These are phyloP conservation scores for Lepidocolaptes lacrymiger DNA, from an alignment of 2,797 vertebrate genomes.

Conservation along the genomic window DNA sequence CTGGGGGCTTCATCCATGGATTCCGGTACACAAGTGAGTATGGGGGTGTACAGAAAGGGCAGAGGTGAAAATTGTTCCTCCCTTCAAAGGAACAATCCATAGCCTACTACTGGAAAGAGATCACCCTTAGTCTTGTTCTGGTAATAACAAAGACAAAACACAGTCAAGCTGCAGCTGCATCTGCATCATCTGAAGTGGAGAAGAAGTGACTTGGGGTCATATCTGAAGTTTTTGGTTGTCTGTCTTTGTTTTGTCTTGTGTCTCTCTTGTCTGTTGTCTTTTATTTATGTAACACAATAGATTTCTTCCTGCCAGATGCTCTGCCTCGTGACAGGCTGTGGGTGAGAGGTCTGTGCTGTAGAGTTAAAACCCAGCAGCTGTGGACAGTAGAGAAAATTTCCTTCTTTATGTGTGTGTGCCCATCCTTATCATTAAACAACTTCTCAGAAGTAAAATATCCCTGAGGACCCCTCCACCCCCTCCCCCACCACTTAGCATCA, in stretches of 20 bases:
- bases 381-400: constrained; percentile 2
- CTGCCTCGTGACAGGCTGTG: constrained; percentile 40
- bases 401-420: not conserved
- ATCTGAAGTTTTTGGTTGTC: constrained; percentile 38
- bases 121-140: not conserved
- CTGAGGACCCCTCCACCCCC: not conserved
- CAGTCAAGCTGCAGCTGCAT: not conserved
- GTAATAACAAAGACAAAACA: not conserved
- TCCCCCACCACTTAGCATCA: not conserved
- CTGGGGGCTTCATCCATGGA: constrained; percentile 95
- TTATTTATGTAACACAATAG: constrained; percentile 50
- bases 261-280: not conserved
- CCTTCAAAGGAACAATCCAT: not conserved
- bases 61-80: not conserved
- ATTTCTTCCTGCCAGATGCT: constrained; percentile 24
- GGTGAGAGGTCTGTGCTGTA: constrained; percentile 41
- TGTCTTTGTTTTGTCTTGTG: constrained; percentile 59
- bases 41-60: not conserved
- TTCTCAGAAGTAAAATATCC: not conserved
- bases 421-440: not conserved
- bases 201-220: constrained; percentile 36
- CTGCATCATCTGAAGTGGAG: not conserved
- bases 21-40: constrained; percentile 94
- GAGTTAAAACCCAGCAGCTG: constrained; percentile 15
- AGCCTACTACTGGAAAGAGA: not conserved